A percentile compares a stretch with the other conserved stretches of the same genome.
Evolutionary conservation across 2,797 vertebrate species (phyloP).

Genomic region (Tapirus indicus): DNA sequence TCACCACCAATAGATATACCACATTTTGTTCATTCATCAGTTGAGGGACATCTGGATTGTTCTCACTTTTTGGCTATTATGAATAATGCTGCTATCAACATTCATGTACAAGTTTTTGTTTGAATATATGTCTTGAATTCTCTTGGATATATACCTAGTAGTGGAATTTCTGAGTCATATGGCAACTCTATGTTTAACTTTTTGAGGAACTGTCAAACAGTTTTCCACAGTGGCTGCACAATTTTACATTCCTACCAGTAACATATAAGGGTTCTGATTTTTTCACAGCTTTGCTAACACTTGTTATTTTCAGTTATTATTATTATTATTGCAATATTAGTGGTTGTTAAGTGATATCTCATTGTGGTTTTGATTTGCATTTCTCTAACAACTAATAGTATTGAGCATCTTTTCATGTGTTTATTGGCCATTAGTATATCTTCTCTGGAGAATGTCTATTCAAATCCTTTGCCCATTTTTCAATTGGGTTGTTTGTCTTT

Average conservation of each 20-base stretch:
- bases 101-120: background rate
- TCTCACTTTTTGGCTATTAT: background rate
- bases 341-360: background rate
- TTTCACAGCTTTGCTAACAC: background rate
- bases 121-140: background rate
- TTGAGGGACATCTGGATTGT: background rate
- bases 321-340: background rate
- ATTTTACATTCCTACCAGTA: background rate
- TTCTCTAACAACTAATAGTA: background rate
- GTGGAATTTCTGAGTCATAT: background rate
- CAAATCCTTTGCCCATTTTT: background rate
- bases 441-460: conserved; percentile 1
- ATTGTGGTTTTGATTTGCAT: background rate
- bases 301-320: background rate
- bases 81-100: background rate
- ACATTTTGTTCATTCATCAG: background rate
- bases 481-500: background rate
- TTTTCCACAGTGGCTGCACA: background rate
- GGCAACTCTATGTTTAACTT: background rate
- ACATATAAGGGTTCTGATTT: background rate
- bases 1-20: background rate
- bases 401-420: background rate
- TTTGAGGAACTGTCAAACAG: background rate
- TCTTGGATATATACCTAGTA: background rate
- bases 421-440: background rate